phyloP scores from a whole-genome alignment of 2,888 invertebrate species.

The Hydroisotoma schaefferi region DNA sequence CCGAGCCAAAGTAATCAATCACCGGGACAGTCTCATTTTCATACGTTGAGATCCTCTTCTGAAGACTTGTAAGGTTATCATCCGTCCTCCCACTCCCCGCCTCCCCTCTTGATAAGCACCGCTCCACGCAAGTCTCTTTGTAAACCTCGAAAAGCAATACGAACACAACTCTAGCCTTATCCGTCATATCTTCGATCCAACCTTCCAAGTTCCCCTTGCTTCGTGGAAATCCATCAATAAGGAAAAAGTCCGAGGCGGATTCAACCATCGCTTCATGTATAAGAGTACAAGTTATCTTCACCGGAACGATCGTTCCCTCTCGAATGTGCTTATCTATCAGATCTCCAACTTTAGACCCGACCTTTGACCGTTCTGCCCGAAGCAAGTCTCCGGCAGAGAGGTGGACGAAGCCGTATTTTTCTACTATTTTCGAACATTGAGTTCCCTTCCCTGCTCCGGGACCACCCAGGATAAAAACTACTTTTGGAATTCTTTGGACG shows the following conservation, averaged over 20 bases:
- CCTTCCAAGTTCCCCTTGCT: slow-evolving; percentile 94
- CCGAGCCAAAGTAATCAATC: slow-evolving; percentile 70
- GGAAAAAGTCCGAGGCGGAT: slow-evolving; percentile 63
- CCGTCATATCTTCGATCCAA: slow-evolving; percentile 78
- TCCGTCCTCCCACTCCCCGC: slow-evolving; percentile 87
- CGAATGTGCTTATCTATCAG: slow-evolving; percentile 86
- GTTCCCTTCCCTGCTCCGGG: slow-evolving; percentile 98
- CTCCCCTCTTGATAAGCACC: slow-evolving; percentile 82
- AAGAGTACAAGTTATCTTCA: slow-evolving; percentile 96
- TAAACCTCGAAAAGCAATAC: slow-evolving; percentile 89
- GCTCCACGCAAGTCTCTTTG: slow-evolving; percentile 71
- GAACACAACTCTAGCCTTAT: slow-evolving; percentile 75
- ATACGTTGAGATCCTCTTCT: slow-evolving; percentile 82
- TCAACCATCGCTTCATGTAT: slow-evolving; percentile 76
- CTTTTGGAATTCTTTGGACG: slow-evolving; percentile 60
- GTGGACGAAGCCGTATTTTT: slow-evolving; percentile 62
- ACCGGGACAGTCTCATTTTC: slow-evolving; percentile 82
- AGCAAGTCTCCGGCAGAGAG: slow-evolving; percentile 89
- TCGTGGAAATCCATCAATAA: slow-evolving; percentile 96
- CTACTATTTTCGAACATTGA: slow-evolving; percentile 80
- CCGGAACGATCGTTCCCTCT: slow-evolving; percentile 94
- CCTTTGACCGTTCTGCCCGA: slow-evolving; percentile 79
- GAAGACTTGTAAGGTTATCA: slow-evolving; percentile 83
- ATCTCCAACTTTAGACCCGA: slow-evolving; percentile 80
- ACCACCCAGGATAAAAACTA: slow-evolving; percentile 93